phyloP scores from a whole-genome alignment of 2,113 vertebrate species.

The Dasypus novemcinctus region DNA sequence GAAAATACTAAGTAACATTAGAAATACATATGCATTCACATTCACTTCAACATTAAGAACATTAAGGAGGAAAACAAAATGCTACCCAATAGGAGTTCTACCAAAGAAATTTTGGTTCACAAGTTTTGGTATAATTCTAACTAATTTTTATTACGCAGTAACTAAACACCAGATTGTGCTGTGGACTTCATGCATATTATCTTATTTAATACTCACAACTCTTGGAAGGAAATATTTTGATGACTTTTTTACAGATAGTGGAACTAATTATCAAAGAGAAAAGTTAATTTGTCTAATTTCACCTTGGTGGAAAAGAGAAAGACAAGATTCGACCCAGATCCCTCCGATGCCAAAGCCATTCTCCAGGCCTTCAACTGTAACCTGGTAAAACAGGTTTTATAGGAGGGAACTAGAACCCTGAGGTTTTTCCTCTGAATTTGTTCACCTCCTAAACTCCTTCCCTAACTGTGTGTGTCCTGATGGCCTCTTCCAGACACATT shows the following conservation, averaged over 20 bases:
- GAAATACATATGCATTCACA: background rate
- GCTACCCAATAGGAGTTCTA: background rate
- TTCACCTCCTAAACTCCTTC: background rate
- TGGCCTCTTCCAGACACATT: background rate
- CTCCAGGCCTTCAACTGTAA: background rate
- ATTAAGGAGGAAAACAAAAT: conserved; percentile 2
- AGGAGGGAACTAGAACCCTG: background rate
- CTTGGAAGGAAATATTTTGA: background rate
- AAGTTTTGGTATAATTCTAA: background rate
- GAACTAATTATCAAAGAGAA: background rate
- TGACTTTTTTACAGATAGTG: background rate
- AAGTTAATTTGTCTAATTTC: background rate
- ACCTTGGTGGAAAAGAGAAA: background rate
- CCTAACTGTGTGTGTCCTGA: background rate
- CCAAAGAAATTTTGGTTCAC: background rate
- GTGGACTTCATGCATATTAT: background rate
- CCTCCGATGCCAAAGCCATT: background rate
- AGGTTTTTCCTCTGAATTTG: background rate
- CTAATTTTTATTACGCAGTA: background rate
- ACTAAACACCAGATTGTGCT: background rate
- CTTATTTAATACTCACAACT: background rate
- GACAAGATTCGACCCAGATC: background rate
- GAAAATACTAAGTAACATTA: background rate
- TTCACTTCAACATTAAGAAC: background rate
- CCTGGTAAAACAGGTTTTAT: background rate